Evolutionary conservation across 2,113 vertebrate species (phyloP).

Genomic region (Gopherus evgoodei): DNA sequence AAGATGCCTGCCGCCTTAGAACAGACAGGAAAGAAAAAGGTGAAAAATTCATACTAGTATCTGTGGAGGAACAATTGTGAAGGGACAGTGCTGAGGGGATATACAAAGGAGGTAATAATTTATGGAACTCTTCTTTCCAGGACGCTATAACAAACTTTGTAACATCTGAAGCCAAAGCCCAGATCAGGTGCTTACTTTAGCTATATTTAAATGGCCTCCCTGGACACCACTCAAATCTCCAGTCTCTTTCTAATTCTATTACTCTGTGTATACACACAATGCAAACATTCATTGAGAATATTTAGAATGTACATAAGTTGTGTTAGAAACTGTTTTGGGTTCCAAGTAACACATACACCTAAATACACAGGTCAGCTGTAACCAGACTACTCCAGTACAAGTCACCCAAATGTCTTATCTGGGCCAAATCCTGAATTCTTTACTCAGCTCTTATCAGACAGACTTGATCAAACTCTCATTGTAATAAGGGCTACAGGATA

Average conservation of each 20-base stretch:
- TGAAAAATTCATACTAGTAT: background rate
- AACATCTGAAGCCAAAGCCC: background rate
- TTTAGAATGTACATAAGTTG: background rate
- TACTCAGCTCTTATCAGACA: background rate
- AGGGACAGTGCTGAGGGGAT: background rate
- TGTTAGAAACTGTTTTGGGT: background rate
- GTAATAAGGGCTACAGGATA: background rate
- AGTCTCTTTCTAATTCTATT: background rate
- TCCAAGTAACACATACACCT: background rate
- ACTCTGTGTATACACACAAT: background rate
- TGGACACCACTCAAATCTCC: background rate
- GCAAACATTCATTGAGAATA: background rate
- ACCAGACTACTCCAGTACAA: background rate
- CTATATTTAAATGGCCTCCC: background rate
- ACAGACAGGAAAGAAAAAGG: background rate
- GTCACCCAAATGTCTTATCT: background rate
- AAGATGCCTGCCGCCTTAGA: background rate
- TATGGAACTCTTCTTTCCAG: background rate
- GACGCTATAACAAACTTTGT: background rate
- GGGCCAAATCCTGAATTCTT: background rate
- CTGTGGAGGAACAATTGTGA: background rate
- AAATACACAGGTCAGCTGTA: background rate
- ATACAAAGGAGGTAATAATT: background rate
- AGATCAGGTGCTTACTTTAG: background rate
- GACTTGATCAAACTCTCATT: conserved; percentile 1